Base-by-base conservation (phyloP, 1,140 invertebrate genomes). In the Amyelois transitella region DNA sequence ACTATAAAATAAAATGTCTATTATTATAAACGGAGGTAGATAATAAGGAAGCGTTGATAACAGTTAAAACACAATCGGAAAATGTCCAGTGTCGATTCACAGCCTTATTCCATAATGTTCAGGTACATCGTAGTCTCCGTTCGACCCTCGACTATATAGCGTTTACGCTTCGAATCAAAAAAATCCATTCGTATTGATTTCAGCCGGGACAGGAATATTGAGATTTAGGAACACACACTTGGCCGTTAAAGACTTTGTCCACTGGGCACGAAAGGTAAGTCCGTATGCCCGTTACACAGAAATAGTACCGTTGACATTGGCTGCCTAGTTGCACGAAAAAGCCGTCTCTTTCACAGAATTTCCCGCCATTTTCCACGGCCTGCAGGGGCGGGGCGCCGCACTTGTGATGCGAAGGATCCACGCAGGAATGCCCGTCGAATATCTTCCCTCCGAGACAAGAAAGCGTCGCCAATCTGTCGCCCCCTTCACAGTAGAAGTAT, bases 401-500 rank as follows among this genome's bases (percentile, higher is more conserved):
- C 43, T 76, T 58, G 58, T 86, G 80, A 5, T 71, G 73, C 5
- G 75, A 43, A 0, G 70, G 57, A 4, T 76, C 72, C 0, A 90
- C 88, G 63, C 90, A 91, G 12, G 86, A 72, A 38, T 86, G 82
- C 3, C 90, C 90, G 70, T 91, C 90, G 62, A 90, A 91, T 49
- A 90, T 82, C 59, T 90, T 90, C 2, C 86, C 88, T 1, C 82
- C 88, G 7, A 88, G 76, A 58, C 91, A 91, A 3, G 89, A 88
- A 1, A 91, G 68, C 5, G 89, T 90, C 1, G 90, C 89, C 6
- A 91, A 70, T 43, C 91, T 84, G 32, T 90, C 87, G 1, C 86
- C 86, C 24, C 89, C 83, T 48, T 90, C 81, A 74, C 91, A 92
- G 64, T 89, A 91, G 63, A 89, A 91, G 53, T 88, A 88, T 61